These are phyloP conservation scores for Rhabdomys pumilio DNA, from an alignment of 2,797 vertebrate genomes.

Conservation along the genomic window DNA sequence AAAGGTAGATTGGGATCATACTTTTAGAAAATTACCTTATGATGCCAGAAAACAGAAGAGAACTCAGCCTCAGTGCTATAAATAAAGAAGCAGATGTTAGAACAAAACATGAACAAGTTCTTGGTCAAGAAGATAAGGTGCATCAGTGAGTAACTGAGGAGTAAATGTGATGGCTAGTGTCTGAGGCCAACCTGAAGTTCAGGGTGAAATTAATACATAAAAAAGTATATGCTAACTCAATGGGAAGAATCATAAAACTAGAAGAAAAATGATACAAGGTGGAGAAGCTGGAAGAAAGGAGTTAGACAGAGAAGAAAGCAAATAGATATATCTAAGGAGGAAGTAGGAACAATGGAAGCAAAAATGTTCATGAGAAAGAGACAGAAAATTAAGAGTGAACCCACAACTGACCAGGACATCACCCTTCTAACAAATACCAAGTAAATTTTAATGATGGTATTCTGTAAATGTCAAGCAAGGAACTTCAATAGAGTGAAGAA, in stretches of 20 bases:
- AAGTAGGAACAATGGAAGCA: neutral
- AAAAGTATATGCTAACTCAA: neutral
- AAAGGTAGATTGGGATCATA: neutral
- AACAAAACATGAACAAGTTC: neutral
- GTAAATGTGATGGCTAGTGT: neutral
- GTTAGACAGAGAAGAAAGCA: neutral
- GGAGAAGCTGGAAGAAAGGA: neutral
- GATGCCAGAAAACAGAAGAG: neutral
- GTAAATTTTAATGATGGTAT: neutral
- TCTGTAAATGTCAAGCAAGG: neutral
- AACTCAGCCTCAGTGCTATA: neutral
- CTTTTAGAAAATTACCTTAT: neutral
- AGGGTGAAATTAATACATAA: neutral
- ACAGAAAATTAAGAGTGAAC: neutral
- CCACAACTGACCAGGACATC: neutral
- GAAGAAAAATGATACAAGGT: neutral
- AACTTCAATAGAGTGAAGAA: neutral
- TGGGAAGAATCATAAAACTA: neutral
- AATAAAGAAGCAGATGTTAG: neutral
- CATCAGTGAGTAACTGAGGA: neutral
- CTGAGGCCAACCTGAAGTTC: neutral
- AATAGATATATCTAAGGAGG: neutral
- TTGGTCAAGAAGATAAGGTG: neutral
- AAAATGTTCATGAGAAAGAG: neutral
- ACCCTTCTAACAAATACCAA: neutral